These are phyloP conservation scores for Campylomormyrus tamandua DNA, from an alignment of 2,113 vertebrate species.

Conservation along the genomic window DNA sequence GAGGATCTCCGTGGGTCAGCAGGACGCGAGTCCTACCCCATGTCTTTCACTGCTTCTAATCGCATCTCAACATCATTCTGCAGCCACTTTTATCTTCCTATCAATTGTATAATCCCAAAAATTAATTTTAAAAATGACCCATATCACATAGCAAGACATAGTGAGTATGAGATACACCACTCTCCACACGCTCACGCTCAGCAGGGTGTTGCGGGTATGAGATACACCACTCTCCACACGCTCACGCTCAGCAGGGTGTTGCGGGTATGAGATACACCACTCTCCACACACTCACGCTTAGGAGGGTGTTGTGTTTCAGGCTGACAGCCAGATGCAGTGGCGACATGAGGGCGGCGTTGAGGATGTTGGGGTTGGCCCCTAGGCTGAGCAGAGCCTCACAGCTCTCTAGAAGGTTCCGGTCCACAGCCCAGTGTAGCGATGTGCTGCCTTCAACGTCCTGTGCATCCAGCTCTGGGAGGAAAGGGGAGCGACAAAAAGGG, in stretches of 20 bases:
- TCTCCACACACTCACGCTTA: slow-evolving; percentile 63
- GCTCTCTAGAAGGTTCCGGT: slow-evolving; percentile 70
- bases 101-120: not conserved
- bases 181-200: not conserved
- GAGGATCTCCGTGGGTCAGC: not conserved
- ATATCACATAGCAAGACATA: not conserved
- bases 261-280: not conserved
- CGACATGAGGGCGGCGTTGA: slow-evolving; percentile 70
- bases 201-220: slow-evolving; percentile 45
- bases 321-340: slow-evolving; percentile 83
- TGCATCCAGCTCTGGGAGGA: slow-evolving; percentile 64
- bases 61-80: not conserved
- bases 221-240: not conserved
- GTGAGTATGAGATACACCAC: not conserved
- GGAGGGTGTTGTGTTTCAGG: slow-evolving; percentile 62
- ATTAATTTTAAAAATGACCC: not conserved
- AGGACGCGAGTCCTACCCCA: not conserved
- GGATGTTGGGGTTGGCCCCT: slow-evolving; percentile 82
- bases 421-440: slow-evolving; percentile 79
- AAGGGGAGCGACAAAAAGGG: not conserved
- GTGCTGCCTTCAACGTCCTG: slow-evolving; percentile 76
- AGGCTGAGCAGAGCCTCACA: slow-evolving; percentile 72
- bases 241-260: slow-evolving; percentile 76
- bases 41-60: not conserved
- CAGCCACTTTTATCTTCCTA: not conserved